Conservation (phyloP, 2,797 vertebrate genomes). For the Setipinna tenuifilis region DNA sequence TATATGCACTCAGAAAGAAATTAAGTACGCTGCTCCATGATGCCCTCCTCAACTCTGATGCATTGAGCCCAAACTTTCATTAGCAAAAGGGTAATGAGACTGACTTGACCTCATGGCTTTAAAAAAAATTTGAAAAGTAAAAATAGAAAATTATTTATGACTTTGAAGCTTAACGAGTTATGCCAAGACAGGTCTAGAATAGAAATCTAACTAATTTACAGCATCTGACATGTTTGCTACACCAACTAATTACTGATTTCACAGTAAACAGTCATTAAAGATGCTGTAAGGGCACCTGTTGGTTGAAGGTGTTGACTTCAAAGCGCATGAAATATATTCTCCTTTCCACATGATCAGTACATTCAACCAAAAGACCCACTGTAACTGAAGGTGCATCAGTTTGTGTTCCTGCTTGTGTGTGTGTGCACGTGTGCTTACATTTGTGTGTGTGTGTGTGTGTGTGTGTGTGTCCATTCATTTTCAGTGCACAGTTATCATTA, state of each 20-base stretch:
- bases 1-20: constrained; percentile 24
- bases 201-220: constrained; percentile 58
- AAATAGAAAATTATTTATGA: constrained; percentile 21
- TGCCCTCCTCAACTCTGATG: constrained; percentile 26
- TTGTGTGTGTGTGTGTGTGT: not conserved
- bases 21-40: not conserved
- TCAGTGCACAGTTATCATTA: not conserved
- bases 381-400: not conserved
- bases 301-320: constrained; percentile 62
- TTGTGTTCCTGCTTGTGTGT: not conserved
- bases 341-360: not conserved
- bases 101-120: constrained; percentile 4
- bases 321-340: constrained; percentile 33
- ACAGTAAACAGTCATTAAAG: constrained; percentile 61
- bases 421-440: not conserved
- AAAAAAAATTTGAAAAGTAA: constrained; percentile 1
- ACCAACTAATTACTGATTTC: constrained; percentile 47
- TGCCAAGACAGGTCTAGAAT: constrained; percentile 17
- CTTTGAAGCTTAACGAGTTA: constrained; percentile 29
- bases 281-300: constrained; percentile 61
- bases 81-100: constrained; percentile 30
- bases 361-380: not conserved
- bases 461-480: not conserved
- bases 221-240: not conserved
- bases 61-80: not conserved